Evolutionary conservation across 2,797 vertebrate species (phyloP).

Genomic region (Brotula barbata): DNA sequence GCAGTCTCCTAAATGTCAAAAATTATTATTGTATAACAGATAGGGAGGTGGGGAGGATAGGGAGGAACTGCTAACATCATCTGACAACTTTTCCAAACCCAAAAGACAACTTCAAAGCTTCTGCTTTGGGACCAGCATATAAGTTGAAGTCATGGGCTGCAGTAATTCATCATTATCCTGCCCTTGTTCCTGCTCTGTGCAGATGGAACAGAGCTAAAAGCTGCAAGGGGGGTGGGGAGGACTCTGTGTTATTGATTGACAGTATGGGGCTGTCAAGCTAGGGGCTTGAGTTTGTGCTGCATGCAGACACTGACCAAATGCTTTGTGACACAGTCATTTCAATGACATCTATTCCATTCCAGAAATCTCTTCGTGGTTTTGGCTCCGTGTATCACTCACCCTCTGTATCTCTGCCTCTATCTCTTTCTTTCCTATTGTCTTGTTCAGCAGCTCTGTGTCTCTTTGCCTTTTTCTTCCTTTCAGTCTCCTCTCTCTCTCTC

Average conservation of each 20-base stretch:
- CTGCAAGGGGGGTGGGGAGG: constrained; percentile 48
- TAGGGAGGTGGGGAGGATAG: no score
- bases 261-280: constrained; percentile 49
- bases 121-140: background rate
- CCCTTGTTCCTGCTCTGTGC: constrained; percentile 58
- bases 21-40: background rate
- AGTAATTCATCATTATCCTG: constrained; percentile 19
- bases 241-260: constrained; percentile 68
- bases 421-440: constrained; percentile 34
- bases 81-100: no score
- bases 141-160: constrained; percentile 18
- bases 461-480: constrained; percentile 1
- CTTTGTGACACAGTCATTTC: constrained; percentile 11
- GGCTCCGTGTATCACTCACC: constrained; percentile 16
- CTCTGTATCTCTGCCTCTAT: constrained; percentile 19
- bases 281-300: constrained; percentile 32
- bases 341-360: constrained; percentile 15
- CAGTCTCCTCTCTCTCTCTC: constrained; percentile 9
- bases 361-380: constrained; percentile 4
- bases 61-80: background rate
- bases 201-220: constrained; percentile 27
- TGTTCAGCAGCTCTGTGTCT: constrained; percentile 13
- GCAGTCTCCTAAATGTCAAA: constrained; percentile 2
- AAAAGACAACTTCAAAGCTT: constrained; percentile 4
- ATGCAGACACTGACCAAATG: constrained; percentile 27